Evolutionary conservation across 1,140 invertebrate genomes (phyloP).

Genomic region (Eupristina koningsbergeri): DNA sequence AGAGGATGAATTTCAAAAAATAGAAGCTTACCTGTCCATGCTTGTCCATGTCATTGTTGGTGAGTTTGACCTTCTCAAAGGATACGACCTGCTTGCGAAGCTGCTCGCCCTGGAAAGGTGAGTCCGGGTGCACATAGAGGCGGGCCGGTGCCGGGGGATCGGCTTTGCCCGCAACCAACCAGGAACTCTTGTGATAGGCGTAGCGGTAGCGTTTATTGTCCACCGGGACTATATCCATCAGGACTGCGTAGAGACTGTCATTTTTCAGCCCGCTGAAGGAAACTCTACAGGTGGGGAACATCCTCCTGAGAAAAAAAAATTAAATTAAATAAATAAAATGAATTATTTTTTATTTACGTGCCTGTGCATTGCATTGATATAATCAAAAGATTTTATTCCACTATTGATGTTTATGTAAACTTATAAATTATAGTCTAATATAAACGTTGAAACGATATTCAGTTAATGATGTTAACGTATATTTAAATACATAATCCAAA

Average conservation of each 20-base stretch:
- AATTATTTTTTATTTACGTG: background rate
- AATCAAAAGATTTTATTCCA: background rate
- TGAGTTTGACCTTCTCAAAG: slow-evolving; percentile 99
- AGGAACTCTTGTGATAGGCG: slow-evolving; percentile 97
- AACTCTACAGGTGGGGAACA: slow-evolving; percentile 97
- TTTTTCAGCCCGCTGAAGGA: slow-evolving; percentile 88
- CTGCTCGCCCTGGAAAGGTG: slow-evolving; percentile 96
- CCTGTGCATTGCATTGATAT: background rate
- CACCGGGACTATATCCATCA: slow-evolving; percentile 96
- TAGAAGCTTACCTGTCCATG: slow-evolving; percentile 89
- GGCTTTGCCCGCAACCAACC: slow-evolving; percentile 98
- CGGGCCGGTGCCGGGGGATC: slow-evolving; percentile 94
- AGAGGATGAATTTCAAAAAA: too few relatives aligned
- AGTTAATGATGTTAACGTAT: too few relatives aligned
- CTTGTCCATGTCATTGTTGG: slow-evolving; percentile 99
- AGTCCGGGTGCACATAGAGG: slow-evolving; percentile 97
- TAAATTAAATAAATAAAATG: background rate
- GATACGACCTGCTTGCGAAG: slow-evolving; percentile 96
- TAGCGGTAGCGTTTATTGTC: slow-evolving; percentile 98
- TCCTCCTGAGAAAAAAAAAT: slow-evolving; percentile 80
- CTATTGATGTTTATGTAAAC: too few relatives aligned
- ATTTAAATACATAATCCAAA: background rate
- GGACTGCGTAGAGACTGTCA: slow-evolving; percentile 86
- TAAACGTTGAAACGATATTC: too few relatives aligned
- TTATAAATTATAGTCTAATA: too few relatives aligned